A percentile compares a stretch with the other conserved stretches of the same genome.
Conservation (phyloP, 2,797 vertebrate species). For the Nasua narica region DNA sequence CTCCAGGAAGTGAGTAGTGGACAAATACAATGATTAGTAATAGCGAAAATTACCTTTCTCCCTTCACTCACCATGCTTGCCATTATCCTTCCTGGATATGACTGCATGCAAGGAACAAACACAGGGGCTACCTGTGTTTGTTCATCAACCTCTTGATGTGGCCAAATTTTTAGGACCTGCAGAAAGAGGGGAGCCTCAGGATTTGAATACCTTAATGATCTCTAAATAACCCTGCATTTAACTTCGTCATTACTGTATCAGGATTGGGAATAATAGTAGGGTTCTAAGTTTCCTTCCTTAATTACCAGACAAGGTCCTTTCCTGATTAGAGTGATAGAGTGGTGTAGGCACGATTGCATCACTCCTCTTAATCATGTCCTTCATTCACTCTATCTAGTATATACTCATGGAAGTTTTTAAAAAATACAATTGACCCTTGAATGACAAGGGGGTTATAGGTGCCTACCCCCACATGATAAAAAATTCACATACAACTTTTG, state of each 20-base stretch:
- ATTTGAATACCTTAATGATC: background rate
- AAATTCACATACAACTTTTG: background rate
- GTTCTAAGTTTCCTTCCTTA: background rate
- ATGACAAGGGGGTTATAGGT: background rate
- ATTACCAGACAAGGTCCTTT: background rate
- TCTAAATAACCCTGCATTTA: background rate
- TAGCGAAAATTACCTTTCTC: background rate
- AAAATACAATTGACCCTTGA: background rate
- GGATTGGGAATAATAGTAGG: background rate
- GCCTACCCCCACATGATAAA: background rate
- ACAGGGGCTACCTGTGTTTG: background rate
- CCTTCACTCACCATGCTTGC: background rate
- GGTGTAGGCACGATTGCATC: background rate
- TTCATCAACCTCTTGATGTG: background rate
- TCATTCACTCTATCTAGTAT: background rate
- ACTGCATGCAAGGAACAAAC: background rate
- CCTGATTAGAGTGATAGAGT: background rate
- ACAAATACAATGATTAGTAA: background rate
- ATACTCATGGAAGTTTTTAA: background rate
- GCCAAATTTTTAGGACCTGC: background rate
- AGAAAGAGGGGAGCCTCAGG: background rate
- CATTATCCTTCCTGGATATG: background rate
- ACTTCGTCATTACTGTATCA: background rate
- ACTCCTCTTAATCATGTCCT: background rate
- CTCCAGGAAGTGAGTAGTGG: background rate